phyloP scores from a whole-genome alignment of 2,113 vertebrate species.

The Bujurquina vittata region DNA sequence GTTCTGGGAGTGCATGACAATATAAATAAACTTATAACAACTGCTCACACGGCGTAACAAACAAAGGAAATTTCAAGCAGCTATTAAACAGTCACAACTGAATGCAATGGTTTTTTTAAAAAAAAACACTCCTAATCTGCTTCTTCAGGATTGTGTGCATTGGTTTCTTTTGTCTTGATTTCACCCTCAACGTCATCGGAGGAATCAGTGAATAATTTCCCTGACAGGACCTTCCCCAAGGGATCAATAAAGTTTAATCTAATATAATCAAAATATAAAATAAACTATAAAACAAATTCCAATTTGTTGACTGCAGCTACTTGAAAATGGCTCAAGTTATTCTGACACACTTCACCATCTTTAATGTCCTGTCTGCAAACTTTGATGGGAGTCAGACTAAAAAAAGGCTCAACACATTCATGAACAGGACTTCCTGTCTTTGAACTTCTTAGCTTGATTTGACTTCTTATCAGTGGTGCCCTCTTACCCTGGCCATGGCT shows the following conservation, averaged over 20 bases:
- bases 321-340: too few species aligned
- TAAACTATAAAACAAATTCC: neutral
- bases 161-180: neutral
- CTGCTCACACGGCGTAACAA: neutral
- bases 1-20: neutral
- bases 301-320: too few species aligned
- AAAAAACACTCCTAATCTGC: neutral
- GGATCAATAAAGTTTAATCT: too few species aligned
- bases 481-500: neutral
- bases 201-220: neutral
- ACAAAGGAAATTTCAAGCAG: neutral
- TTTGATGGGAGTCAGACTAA: too few species aligned
- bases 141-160: neutral
- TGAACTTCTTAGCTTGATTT: too few species aligned
- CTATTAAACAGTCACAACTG: neutral
- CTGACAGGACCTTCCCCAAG: too few species aligned
- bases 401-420: too few species aligned
- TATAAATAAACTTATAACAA: neutral
- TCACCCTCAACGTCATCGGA: neutral
- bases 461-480: neutral
- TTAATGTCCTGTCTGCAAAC: too few species aligned
- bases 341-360: too few species aligned
- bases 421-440: too few species aligned
- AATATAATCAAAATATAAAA: neutral
- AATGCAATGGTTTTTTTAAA: neutral